These are phyloP conservation scores for Atopsyche davidsoni DNA, from an alignment of 1,140 invertebrate species.

Conservation along the genomic window DNA sequence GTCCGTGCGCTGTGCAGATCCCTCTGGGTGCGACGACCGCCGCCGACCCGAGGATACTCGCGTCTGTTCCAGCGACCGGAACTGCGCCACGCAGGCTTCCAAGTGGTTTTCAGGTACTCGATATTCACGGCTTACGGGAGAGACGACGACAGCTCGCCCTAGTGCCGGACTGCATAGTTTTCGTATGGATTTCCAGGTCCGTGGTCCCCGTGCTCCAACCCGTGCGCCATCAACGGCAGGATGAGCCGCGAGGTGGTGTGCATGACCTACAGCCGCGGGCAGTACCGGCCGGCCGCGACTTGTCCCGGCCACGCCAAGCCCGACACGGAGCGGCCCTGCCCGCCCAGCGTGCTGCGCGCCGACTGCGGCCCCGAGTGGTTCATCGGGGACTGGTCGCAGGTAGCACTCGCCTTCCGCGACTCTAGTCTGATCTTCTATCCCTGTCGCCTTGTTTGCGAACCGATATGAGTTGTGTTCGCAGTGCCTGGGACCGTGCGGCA, in stretches of 20 bases:
- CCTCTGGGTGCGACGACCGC: slow-evolving; percentile 46
- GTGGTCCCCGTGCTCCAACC: slow-evolving; percentile 59
- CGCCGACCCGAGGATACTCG: slow-evolving; percentile 47
- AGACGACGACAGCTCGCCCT: background rate
- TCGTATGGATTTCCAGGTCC: slow-evolving; percentile 39
- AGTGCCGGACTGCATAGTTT: background rate
- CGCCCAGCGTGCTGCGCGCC: slow-evolving; percentile 36
- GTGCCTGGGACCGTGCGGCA: slow-evolving; percentile 45
- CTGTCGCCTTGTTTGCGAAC: background rate
- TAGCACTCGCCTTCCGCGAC: slow-evolving; percentile 22
- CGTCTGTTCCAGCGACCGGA: slow-evolving; percentile 50
- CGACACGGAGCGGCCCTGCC: slow-evolving; percentile 25
- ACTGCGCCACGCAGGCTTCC: slow-evolving; percentile 51
- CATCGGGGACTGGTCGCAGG: slow-evolving; percentile 56
- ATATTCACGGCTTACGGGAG: background rate
- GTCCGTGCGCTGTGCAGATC: slow-evolving; percentile 55
- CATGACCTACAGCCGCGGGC: slow-evolving; percentile 43
- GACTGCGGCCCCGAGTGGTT: slow-evolving; percentile 53
- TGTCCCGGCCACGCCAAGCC: slow-evolving; percentile 32
- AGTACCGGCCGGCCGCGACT: slow-evolving; percentile 35
- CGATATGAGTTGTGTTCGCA: slow-evolving; percentile 21
- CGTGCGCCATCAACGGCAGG: slow-evolving; percentile 52
- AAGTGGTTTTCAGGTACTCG: slow-evolving; percentile 53
- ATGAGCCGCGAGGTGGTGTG: slow-evolving; percentile 50
- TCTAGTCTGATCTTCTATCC: background rate